A percentile compares a stretch with the other conserved stretches of the same genome.
Conservation (phyloP, 2,888 invertebrate genomes). For the Rhagium mordax region DNA sequence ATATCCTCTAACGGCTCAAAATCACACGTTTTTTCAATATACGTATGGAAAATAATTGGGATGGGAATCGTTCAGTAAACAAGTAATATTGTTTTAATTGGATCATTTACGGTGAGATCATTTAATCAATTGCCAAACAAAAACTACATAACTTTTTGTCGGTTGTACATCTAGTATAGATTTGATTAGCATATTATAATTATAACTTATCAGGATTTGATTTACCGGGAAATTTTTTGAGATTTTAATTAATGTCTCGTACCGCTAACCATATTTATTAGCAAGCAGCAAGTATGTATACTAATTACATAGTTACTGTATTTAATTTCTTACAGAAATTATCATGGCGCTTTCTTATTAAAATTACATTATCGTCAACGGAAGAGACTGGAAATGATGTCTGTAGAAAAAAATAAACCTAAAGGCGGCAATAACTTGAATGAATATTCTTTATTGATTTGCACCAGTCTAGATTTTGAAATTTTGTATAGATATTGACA, state of each 20-base stretch:
- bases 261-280: slow-evolving; percentile 38
- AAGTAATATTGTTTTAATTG: slow-evolving; percentile 28
- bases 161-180: background rate
- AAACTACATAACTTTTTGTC: slow-evolving; percentile 26
- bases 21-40: slow-evolving; percentile 39
- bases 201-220: slow-evolving; percentile 30
- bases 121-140: slow-evolving; percentile 35
- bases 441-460: background rate
- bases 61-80: slow-evolving; percentile 29
- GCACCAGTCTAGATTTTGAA: too few species aligned
- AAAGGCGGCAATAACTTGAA: background rate
- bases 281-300: background rate
- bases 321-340: slow-evolving; percentile 19
- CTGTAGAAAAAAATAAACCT: background rate
- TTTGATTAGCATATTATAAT: slow-evolving; percentile 32
- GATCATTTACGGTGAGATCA: slow-evolving; percentile 30
- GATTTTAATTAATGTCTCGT: slow-evolving; percentile 34
- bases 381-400: slow-evolving; percentile 26
- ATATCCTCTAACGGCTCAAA: slow-evolving; percentile 27
- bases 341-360: slow-evolving; percentile 21
- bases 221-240: slow-evolving; percentile 24
- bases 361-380: background rate
- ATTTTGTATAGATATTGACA: too few species aligned
- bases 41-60: slow-evolving; percentile 25
- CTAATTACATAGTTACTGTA: slow-evolving; percentile 23